phyloP scores from a whole-genome alignment of 2,888 invertebrate species.

The Oligia fasciuncula region DNA sequence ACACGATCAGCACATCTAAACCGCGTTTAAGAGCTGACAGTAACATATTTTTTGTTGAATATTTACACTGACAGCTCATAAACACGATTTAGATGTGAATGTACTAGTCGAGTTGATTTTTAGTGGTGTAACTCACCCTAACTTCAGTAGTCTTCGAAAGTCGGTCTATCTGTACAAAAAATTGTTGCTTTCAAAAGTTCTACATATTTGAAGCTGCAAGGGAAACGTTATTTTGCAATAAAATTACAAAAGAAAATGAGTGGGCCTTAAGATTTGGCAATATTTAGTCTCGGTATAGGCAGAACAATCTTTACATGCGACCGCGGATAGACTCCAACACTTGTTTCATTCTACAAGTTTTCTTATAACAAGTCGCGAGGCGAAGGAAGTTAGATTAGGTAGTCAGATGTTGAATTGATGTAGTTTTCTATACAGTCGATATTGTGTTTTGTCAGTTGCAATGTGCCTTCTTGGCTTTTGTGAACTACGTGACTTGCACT shows the following conservation, averaged over 20 bases:
- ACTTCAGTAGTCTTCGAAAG: neutral
- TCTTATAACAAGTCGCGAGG: conserved; percentile 4
- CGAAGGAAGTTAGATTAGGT: conserved; percentile 39
- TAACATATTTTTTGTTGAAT: too few relatives aligned
- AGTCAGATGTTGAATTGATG: conserved; percentile 26
- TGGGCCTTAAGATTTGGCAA: conserved; percentile 10
- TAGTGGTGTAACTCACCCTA: neutral
- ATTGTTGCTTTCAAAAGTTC: neutral
- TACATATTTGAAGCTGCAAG: neutral
- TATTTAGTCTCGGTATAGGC: neutral
- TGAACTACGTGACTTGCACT: neutral
- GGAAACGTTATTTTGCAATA: conserved; percentile 1
- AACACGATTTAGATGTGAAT: too few relatives aligned
- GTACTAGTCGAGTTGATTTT: too few relatives aligned
- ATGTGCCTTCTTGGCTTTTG: neutral
- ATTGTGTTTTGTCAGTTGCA: conserved; percentile 4
- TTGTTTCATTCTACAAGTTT: conserved; percentile 32
- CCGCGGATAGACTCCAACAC: conserved; percentile 9
- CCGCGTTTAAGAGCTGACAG: too few relatives aligned
- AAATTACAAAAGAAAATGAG: conserved; percentile 5
- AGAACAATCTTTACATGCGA: neutral
- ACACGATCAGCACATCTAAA: neutral
- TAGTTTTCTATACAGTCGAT: conserved; percentile 11
- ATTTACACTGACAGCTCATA: neutral
- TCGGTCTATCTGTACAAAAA: neutral